Percentiles rank a stretch among this genome's conserved stretches.
phyloP scores from a whole-genome alignment of 1,140 invertebrate genomes.

The Trissolcus basalis region DNA sequence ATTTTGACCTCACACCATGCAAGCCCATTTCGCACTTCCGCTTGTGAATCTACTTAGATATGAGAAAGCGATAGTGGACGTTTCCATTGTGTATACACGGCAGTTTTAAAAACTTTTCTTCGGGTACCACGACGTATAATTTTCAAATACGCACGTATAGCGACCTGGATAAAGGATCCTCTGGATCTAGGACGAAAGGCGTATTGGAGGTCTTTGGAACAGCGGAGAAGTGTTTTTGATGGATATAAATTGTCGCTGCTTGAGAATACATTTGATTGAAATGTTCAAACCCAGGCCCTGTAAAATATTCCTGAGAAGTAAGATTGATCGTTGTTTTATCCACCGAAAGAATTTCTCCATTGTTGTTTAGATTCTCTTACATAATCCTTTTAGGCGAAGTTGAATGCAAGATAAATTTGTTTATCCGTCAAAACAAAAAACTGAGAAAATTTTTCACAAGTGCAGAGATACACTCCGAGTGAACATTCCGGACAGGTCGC shows the following conservation, averaged over 20 bases:
- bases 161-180: slow-evolving; percentile 52
- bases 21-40: slow-evolving; percentile 11
- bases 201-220: slow-evolving; percentile 39
- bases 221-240: slow-evolving; percentile 42
- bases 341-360: slow-evolving; percentile 15
- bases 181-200: slow-evolving; percentile 50
- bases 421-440: no score
- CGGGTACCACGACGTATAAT: slow-evolving; percentile 27
- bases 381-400: not conserved
- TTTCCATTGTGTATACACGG: slow-evolving; percentile 34
- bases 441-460: no score
- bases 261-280: slow-evolving; percentile 52
- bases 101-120: slow-evolving; percentile 43
- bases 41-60: slow-evolving; percentile 29
- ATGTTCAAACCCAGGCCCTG: slow-evolving; percentile 33
- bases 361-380: slow-evolving; percentile 15
- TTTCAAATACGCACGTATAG: slow-evolving; percentile 27
- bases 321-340: slow-evolving; percentile 44
- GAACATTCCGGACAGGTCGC: no score
- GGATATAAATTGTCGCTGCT: slow-evolving; percentile 51
- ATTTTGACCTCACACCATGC: not conserved
- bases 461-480: no score
- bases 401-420: no score
- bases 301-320: slow-evolving; percentile 24
- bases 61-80: slow-evolving; percentile 34